Percentiles rank a stretch among this genome's conserved stretches.
Conservation (phyloP, 2,113 vertebrate species). For the Numida meleagris region DNA sequence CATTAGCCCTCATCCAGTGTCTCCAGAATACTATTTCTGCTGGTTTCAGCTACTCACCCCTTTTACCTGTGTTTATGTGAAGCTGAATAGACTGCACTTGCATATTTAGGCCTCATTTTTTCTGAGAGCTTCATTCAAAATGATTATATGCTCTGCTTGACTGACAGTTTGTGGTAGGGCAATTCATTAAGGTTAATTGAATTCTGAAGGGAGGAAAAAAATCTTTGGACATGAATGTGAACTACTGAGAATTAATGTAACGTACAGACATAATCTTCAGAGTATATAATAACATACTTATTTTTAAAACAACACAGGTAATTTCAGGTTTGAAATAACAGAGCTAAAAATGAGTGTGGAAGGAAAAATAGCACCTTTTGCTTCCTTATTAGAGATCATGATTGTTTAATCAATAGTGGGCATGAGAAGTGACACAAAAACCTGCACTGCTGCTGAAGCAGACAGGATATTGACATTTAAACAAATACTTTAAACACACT, state of each 20-base stretch:
- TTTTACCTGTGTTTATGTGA: background rate
- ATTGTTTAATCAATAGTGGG: slow-evolving; percentile 2
- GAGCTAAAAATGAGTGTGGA: background rate
- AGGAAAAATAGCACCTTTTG: slow-evolving; percentile 25
- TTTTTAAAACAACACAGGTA: background rate
- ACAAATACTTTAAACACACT: slow-evolving; percentile 38
- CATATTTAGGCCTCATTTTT: background rate
- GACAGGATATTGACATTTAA: slow-evolving; percentile 47
- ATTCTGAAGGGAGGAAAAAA: slow-evolving; percentile 3
- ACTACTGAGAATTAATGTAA: background rate
- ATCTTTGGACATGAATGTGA: background rate
- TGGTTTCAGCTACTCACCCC: background rate
- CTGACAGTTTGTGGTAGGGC: slow-evolving; percentile 8
- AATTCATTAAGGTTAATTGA: slow-evolving; percentile 56
- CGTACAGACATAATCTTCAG: background rate
- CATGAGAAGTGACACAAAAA: slow-evolving; percentile 36
- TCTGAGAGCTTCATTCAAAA: slow-evolving; percentile 23
- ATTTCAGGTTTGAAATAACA: background rate
- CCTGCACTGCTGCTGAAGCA: background rate
- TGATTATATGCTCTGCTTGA: slow-evolving; percentile 34
- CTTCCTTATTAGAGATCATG: slow-evolving; percentile 24
- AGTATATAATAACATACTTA: background rate
- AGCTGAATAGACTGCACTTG: background rate
- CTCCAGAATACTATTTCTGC: background rate
- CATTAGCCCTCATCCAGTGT: background rate